A percentile compares a stretch with the other conserved stretches of the same genome.
These are phyloP conservation scores for Bradysia coprophila DNA, from an alignment of 1,140 invertebrate species.

Conservation along the genomic window DNA sequence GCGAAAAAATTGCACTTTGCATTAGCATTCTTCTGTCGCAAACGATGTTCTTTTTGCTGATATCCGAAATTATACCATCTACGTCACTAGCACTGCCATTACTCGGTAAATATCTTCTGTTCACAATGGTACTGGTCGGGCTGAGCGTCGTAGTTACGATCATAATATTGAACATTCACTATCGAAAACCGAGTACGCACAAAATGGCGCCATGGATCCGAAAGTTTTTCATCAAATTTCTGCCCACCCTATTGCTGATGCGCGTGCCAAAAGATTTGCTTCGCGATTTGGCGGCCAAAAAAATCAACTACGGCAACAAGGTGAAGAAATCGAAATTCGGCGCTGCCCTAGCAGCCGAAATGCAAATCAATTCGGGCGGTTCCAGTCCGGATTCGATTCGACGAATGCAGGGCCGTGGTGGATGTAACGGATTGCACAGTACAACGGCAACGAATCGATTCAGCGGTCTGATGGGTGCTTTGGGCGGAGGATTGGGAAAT, in stretches of 20 bases:
- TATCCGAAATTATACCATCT: conserved; percentile 96
- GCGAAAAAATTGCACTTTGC: conserved; percentile 95
- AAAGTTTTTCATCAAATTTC: conserved; percentile 65
- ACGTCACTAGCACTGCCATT: conserved; percentile 92
- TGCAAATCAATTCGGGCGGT: conserved; percentile 44
- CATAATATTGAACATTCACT: conserved; percentile 96
- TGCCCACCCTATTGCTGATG: conserved; percentile 74
- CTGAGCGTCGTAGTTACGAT: conserved; percentile 95
- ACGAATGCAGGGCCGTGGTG: conserved; percentile 35
- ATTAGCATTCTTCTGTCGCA: conserved; percentile 97
- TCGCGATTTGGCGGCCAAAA: conserved; percentile 57
- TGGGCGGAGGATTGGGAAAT: conserved; percentile 32
- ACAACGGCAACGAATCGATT: conserved; percentile 52
- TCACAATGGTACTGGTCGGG: conserved; percentile 95
- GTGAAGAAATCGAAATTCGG: conserved; percentile 42
- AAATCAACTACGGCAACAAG: conserved; percentile 39
- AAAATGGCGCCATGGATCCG: conserved; percentile 87
- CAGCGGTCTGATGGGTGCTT: conserved; percentile 42
- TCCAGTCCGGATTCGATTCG: conserved; percentile 56
- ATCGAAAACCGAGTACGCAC: conserved; percentile 95
- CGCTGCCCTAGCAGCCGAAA: conserved; percentile 40
- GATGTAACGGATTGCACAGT: conserved; percentile 59
- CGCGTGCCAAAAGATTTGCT: conserved; percentile 63
- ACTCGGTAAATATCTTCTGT: conserved; percentile 94
- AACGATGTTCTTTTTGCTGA: conserved; percentile 97